Base-by-base conservation (phyloP, 2,797 vertebrate species). In the Hemitrygon akajei region DNA sequence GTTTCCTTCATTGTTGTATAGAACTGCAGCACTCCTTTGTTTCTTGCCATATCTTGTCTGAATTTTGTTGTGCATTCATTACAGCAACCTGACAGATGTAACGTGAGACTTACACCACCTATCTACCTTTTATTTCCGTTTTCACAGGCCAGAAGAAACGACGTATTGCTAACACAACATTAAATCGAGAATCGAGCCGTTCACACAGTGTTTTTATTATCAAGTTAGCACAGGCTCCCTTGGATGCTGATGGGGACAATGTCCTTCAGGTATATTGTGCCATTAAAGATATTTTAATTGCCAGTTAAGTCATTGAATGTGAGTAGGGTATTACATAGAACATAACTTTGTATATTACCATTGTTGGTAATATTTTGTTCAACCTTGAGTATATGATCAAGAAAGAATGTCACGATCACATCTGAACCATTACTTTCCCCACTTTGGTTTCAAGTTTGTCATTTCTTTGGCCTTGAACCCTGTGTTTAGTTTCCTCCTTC, bases 131-230 rank as follows among this genome's bases (percentile, higher is more conserved):
- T 93, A 18, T 93, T 93, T 76, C 6, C 10, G 60, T 80, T 69
- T 56, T 60, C 58, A 18, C 94, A 99, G 99, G 99, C 94, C 99
- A 99, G 94, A 99, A 99, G 95, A 99, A 97, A 95, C 97, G 99
- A 93, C 97, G 98, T 76, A 98, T 99, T 86, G 98, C 99, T 0
- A 98, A 99, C 96, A 99, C 99, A 0, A 97, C 98, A 94, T 95
- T 99, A 95, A 99, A 99, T 94, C 96, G 97, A 0, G 99, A 99
- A 95, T 99, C 99, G 27, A 99, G 99, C 94, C 98, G 98, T 94
- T 99, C 99, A 1, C 99, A 99, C 94, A 98, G 98, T 0, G 98
- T 99, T n/a, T 98, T 99, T 95, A 98, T 98, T 1, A 97, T 99
- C 77, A 99, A 99, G 95, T 94, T 99, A 95, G 98, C 97, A 0